Percentiles rank a stretch among this genome's conserved stretches.
Evolutionary conservation across 1,140 invertebrate species (phyloP).

Genomic region (Gyrodactylus bullatarudis): DNA sequence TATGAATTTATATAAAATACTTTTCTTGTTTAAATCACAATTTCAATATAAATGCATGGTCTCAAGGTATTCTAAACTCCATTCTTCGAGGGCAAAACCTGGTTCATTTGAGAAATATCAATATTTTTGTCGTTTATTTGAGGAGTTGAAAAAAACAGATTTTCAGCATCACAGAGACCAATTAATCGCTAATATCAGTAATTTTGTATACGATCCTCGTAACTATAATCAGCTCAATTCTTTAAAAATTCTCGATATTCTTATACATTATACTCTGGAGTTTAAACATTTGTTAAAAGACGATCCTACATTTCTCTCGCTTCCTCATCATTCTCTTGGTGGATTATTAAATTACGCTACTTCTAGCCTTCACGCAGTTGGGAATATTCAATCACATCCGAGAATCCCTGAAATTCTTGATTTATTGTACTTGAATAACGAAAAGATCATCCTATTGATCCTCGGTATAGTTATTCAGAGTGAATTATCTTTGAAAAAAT

Average conservation of each 20-base stretch:
- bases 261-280: background rate
- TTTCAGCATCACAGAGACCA: background rate
- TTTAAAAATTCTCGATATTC: background rate
- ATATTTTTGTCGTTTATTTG: background rate
- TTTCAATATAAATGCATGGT: too few relatives aligned
- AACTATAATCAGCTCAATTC: background rate
- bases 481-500: too few relatives aligned
- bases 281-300: background rate
- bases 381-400: background rate
- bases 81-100: background rate
- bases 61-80: too few relatives aligned
- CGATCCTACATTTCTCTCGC: background rate
- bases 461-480: background rate
- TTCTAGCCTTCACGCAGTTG: background rate
- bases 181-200: background rate
- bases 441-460: background rate
- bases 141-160: background rate
- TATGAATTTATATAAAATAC: too few relatives aligned
- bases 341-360: background rate
- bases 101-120: background rate
- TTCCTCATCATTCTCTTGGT: background rate
- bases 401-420: background rate
- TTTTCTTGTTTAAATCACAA: too few relatives aligned
- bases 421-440: background rate
- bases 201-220: conserved; percentile 3